These are phyloP conservation scores for Oxyteleia sp. DNA, from an alignment of 2,888 invertebrate genomes.

Conservation along the genomic window DNA sequence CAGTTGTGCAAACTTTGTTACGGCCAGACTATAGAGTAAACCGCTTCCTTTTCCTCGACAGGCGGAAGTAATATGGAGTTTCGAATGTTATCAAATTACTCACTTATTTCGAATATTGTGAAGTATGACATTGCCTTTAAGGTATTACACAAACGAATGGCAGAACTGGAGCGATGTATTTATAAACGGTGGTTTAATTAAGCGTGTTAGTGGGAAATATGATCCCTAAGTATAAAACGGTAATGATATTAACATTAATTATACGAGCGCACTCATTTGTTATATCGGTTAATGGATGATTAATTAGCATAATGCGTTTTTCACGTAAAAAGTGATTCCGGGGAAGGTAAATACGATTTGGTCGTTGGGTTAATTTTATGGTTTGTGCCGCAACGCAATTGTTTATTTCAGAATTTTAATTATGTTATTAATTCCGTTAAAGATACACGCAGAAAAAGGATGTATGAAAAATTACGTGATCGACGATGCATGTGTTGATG, in stretches of 20 bases:
- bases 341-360: not conserved
- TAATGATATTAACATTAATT: constrained; percentile 18
- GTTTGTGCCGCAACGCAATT: no score
- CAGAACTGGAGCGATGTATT: constrained; percentile 30
- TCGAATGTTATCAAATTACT: constrained; percentile 46
- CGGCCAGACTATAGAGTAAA: constrained; percentile 14
- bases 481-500: no score
- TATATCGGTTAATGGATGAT: constrained; percentile 20
- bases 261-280: not conserved
- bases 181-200: constrained; percentile 36
- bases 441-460: no score
- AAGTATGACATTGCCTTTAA: constrained; percentile 10
- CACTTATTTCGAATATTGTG: constrained; percentile 41
- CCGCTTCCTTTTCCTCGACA: constrained; percentile 23
- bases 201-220: constrained; percentile 24
- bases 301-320: constrained; percentile 21
- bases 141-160: constrained; percentile 11
- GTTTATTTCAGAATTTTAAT: no score
- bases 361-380: not conserved
- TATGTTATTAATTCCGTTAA: no score
- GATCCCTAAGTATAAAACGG: constrained; percentile 14
- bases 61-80: constrained; percentile 27
- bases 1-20: constrained; percentile 39
- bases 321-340: not conserved
- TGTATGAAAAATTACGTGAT: no score